phyloP scores from a whole-genome alignment of 2,888 invertebrate species.

The Drosophila maculinotata region DNA sequence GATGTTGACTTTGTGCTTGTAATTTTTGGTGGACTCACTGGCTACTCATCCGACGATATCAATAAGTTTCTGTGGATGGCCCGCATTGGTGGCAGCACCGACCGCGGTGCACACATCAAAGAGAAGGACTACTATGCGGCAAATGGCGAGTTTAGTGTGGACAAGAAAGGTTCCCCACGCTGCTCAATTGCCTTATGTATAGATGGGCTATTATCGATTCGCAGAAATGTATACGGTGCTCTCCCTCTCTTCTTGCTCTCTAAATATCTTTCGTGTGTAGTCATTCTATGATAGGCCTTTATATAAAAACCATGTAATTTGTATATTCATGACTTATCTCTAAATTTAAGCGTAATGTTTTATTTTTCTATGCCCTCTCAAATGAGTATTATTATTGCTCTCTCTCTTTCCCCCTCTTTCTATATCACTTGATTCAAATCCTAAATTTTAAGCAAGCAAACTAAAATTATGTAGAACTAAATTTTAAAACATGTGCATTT shows the following conservation, averaged over 20 bases:
- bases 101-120: slow-evolving; percentile 96
- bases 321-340: slow-evolving; percentile 49
- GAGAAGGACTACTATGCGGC: slow-evolving; percentile 99
- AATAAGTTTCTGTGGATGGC: slow-evolving; percentile 99
- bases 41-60: slow-evolving; percentile 99
- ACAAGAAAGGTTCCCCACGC: slow-evolving; percentile 95
- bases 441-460: too few species aligned
- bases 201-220: slow-evolving; percentile 99
- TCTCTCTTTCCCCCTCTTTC: not conserved
- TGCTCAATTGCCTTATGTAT: slow-evolving; percentile 99
- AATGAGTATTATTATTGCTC: slow-evolving; percentile 41
- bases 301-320: slow-evolving; percentile 28
- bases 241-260: not conserved
- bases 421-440: slow-evolving; percentile 3
- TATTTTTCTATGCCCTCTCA: slow-evolving; percentile 24
- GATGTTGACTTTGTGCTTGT: slow-evolving; percentile 99
- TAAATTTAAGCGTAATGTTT: slow-evolving; percentile 16
- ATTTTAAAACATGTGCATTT: too few species aligned
- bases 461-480: too few species aligned
- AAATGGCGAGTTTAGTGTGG: slow-evolving; percentile 97
- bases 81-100: slow-evolving; percentile 97
- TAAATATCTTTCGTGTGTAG: slow-evolving; percentile 2
- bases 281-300: slow-evolving; percentile 5
- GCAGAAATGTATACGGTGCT: slow-evolving; percentile 96
- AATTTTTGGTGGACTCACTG: slow-evolving; percentile 99